Evolutionary conservation across 2,113 vertebrate genomes (phyloP), one percentile per base, ranked within the genome.

Genomic region (Pluvianellus socialis): DNA sequence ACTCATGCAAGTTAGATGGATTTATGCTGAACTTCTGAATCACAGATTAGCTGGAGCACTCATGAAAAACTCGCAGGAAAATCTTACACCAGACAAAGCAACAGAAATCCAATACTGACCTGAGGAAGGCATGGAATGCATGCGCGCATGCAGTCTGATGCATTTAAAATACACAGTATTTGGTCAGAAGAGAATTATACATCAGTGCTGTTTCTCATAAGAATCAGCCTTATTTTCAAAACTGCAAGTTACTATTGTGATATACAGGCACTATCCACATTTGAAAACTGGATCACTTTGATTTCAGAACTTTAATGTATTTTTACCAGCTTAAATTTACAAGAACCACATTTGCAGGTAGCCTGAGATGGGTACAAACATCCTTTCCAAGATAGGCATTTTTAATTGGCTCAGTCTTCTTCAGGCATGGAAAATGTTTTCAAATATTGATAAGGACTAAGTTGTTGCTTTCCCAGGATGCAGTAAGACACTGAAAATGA

Each of bases 21-120:
- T 97, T 96, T 96, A 52, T 71, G 62, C 58, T 35, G 35, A 92
- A 79, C 68, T 86, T 23, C 67, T 76, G 49, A 90, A 79, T 79
- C 7, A 1, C 49, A 67, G 79, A 89, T 79, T 45, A 92, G 58
- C 45, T 89, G 85, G 13, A 89, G 44, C 23, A 65, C 30, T 84
- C 79, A 30, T 12, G 45, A 94, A 81, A 94, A 76, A 18, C 17
- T 62, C 62, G 38, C 65, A 94, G 72, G 4, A 49, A 79, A 79
- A 38, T 19, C 52, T 67, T 44, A 50, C 2, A 18, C 59, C 58
- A 61, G 45, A 66, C 47, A 90, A 95, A 92, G 68, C 74, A 90
- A 28, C 2, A 70, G 67, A 50, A 96, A 77, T 58, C 20, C 52
- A 82, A 3, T 15, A 26, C 21, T 45, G 70, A 70, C 88, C 58